A percentile compares a stretch with the other conserved stretches of the same genome.
phyloP scores from a whole-genome alignment of 2,888 invertebrate species.

The Sarcophaga rosellei region DNA sequence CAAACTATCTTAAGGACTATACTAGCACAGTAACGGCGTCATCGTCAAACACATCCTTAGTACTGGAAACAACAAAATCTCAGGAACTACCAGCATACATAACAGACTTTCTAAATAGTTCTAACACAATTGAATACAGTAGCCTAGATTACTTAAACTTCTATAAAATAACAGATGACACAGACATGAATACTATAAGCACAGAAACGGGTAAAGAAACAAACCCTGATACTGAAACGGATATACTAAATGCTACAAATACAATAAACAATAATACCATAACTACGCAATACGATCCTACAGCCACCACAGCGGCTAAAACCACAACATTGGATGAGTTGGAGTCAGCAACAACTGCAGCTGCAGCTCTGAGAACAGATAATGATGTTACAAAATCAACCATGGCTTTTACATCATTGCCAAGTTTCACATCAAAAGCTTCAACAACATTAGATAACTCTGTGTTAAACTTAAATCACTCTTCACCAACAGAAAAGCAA shows the following conservation, averaged over 20 bases:
- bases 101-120: constrained; percentile 62
- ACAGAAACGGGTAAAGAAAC: neutral
- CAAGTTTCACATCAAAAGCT: constrained; percentile 11
- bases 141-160: constrained; percentile 33
- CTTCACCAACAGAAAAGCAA: constrained; percentile 12
- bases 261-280: constrained; percentile 35
- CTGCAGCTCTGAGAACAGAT: neutral
- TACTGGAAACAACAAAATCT: neutral
- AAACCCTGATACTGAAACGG: neutral
- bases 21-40: constrained; percentile 70
- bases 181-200: neutral
- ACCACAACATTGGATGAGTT: neutral
- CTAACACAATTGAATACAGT: neutral
- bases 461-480: neutral
- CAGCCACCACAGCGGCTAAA: neutral
- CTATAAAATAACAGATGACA: constrained; percentile 31
- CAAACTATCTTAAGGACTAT: constrained; percentile 73
- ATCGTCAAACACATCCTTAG: constrained; percentile 45
- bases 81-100: constrained; percentile 65
- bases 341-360: neutral
- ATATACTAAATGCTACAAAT: neutral
- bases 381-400: neutral
- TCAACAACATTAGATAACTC: constrained; percentile 2
- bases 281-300: neutral
- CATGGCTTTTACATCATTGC: neutral